Evolutionary conservation across 1,140 invertebrate genomes (phyloP).

Genomic region (Sycophila sp.): DNA sequence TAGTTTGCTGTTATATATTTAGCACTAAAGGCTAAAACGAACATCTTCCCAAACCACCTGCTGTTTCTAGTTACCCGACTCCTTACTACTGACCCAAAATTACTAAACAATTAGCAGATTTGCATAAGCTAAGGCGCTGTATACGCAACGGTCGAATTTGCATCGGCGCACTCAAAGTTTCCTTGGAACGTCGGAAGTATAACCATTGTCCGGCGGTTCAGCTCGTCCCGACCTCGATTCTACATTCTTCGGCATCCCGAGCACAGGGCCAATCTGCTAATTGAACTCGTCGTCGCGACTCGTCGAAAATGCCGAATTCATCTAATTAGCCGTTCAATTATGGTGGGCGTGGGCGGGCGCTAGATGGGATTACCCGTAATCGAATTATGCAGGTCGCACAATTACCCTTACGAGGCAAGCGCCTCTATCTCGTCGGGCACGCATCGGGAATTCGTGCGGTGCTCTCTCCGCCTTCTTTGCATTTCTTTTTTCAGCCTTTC

Average conservation of each 20-base stretch:
- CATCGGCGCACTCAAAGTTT: slow-evolving; percentile 42
- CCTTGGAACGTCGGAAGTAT: too few species aligned
- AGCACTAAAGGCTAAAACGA: too few species aligned
- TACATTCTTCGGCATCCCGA: neutral
- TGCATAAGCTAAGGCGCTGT: too few species aligned
- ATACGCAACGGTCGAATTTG: slow-evolving; percentile 53
- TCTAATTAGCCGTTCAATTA: slow-evolving; percentile 61
- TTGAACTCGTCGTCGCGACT: slow-evolving; percentile 51
- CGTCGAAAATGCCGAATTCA: slow-evolving; percentile 61
- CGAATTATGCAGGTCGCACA: slow-evolving; percentile 56
- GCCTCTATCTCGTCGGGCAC: slow-evolving; percentile 7
- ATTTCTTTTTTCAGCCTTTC: neutral
- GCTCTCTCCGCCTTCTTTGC: neutral
- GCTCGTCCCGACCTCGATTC: neutral
- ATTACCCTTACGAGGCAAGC: slow-evolving; percentile 45
- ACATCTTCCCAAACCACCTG: too few species aligned
- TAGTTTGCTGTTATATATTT: too few species aligned
- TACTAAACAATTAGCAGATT: too few species aligned
- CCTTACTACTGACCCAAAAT: too few species aligned
- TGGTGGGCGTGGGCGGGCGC: neutral
- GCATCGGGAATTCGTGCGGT: neutral
- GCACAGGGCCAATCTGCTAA: slow-evolving; percentile 50
- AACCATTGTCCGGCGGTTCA: too few species aligned
- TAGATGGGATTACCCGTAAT: slow-evolving; percentile 60
- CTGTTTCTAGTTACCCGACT: too few species aligned